Evolutionary conservation across 2,888 invertebrate species (phyloP).

Genomic region (Xestia c-nigrum): DNA sequence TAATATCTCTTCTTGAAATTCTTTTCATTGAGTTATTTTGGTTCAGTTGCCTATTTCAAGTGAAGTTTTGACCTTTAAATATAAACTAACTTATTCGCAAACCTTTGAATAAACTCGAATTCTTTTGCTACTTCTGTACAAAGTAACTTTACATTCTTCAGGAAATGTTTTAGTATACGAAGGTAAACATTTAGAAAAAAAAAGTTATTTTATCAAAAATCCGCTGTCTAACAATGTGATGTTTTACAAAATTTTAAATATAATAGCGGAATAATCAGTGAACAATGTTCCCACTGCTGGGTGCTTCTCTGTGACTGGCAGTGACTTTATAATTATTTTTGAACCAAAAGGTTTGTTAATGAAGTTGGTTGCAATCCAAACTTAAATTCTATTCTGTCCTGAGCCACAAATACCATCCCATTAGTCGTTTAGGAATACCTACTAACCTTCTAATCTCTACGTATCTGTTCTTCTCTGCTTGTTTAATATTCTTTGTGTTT

Average conservation of each 20-base stretch:
- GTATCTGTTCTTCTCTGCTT: constrained; percentile 79
- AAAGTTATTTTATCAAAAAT: not conserved
- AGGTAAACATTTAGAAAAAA: not conserved
- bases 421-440: constrained; percentile 48
- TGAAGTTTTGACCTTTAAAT: constrained; percentile 39
- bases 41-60: constrained; percentile 62
- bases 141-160: not conserved
- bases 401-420: constrained; percentile 61
- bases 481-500: constrained; percentile 85
- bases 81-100: constrained; percentile 51
- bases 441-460: constrained; percentile 67
- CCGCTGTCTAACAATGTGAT: not conserved
- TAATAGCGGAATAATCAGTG: not conserved
- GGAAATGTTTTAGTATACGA: not conserved
- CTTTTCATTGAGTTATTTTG: constrained; percentile 64
- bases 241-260: not conserved
- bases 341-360: constrained; percentile 42
- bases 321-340: not conserved
- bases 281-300: not conserved
- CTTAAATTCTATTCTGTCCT: constrained; percentile 42
- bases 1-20: constrained; percentile 63
- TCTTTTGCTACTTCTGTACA: not conserved
- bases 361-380: constrained; percentile 33
- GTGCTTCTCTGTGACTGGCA: not conserved
- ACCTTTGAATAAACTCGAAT: constrained; percentile 38